Evolutionary conservation across 30 jellyfish, hydroid and myxozoan species (phyloP).

Genomic region (Haliclystus octoradiatus): DNA sequence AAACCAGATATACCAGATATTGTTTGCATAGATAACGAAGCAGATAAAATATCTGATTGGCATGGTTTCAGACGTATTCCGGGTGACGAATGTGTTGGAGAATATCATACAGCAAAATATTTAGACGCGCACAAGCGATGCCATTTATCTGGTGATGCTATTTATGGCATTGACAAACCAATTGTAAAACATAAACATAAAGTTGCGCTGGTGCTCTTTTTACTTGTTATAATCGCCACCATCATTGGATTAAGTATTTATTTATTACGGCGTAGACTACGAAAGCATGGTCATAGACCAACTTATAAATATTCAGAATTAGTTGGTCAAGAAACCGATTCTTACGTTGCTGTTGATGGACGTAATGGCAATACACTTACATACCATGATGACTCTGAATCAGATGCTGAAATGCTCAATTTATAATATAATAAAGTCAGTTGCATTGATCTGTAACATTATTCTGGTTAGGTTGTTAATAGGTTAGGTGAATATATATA

Average conservation of each 20-base stretch:
- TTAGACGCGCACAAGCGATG: not conserved
- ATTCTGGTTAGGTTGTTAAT: too few relatives aligned
- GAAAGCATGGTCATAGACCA: not conserved
- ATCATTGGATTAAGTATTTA: not conserved
- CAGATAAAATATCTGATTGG: not conserved
- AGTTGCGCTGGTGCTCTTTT: not conserved
- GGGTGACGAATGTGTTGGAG: not conserved
- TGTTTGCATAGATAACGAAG: not conserved
- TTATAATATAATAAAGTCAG: too few relatives aligned
- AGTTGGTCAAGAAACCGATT: not conserved
- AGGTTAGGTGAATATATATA: too few relatives aligned
- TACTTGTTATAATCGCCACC: not conserved
- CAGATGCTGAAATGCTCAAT: not conserved
- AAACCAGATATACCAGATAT: not conserved
- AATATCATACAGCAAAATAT: not conserved
- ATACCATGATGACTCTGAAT: not conserved
- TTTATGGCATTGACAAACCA: not conserved
- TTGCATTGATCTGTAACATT: too few relatives aligned
- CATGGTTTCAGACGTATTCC: constrained; percentile 4
- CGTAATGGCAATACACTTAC: not conserved
- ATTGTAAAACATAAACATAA: not conserved
- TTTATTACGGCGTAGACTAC: not conserved
- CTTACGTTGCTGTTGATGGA: not conserved
- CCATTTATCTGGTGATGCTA: not conserved
- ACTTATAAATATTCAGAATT: not conserved